A percentile compares a stretch with the other conserved stretches of the same genome.
Evolutionary conservation across 2,888 invertebrate species (phyloP).

Genomic region (Monopis laevigella): DNA sequence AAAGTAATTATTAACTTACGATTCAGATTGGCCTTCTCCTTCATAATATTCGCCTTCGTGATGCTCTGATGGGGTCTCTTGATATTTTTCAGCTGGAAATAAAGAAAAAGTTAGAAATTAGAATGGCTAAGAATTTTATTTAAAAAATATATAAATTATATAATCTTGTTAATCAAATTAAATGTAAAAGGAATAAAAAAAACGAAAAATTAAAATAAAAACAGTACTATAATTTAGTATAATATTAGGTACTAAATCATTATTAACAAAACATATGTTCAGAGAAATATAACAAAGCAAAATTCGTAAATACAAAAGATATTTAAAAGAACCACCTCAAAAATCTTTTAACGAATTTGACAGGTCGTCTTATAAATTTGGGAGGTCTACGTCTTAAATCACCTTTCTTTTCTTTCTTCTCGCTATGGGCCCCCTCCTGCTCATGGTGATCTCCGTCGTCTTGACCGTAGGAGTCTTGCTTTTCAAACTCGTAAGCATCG

Average conservation of each 20-base stretch:
- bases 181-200: too few species aligned
- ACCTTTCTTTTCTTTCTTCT: slow-evolving; percentile 46
- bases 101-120: background rate
- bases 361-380: slow-evolving; percentile 22
- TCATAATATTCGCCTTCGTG: slow-evolving; percentile 9
- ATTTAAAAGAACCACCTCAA: slow-evolving; percentile 33
- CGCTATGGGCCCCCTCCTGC: slow-evolving; percentile 48
- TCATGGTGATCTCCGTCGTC: slow-evolving; percentile 55
- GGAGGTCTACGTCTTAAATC: slow-evolving; percentile 27
- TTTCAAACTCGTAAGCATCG: slow-evolving; percentile 76
- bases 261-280: too few species aligned
- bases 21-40: slow-evolving; percentile 10
- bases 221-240: too few species aligned
- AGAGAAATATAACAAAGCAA: too few species aligned
- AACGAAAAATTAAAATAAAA: too few species aligned
- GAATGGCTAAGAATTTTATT: too few species aligned
- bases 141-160: too few species aligned
- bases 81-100: slow-evolving; percentile 6
- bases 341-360: slow-evolving; percentile 30
- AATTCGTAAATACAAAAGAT: too few species aligned
- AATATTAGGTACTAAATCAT: too few species aligned
- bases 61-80: slow-evolving; percentile 2
- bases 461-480: slow-evolving; percentile 72
- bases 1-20: too few species aligned
- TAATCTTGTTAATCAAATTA: too few species aligned